Base-by-base conservation (phyloP, 1,140 invertebrate genomes). In the Ganaspis sp. region DNA sequence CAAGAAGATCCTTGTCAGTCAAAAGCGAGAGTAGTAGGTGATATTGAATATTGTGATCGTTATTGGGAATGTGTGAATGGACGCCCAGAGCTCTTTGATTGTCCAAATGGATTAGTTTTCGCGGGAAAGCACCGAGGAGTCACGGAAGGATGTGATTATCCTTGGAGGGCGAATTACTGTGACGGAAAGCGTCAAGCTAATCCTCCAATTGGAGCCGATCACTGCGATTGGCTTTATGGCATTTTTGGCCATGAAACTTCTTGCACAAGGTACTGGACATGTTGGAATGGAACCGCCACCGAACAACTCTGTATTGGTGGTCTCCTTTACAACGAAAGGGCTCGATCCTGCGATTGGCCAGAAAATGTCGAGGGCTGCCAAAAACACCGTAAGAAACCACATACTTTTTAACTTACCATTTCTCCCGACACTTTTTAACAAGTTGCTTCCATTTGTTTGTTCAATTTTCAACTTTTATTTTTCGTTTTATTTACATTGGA, bases 291-390 rank as follows among this genome's bases (percentile, higher is more conserved):
- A 38, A 98, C 97, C 0, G 95, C 96, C 11, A 97, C 96, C 0
- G 96, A 97, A 88, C 97, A 98, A 87, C 93, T 97, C n/a, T 98
- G 97, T 90, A 97, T 97, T 82, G 97, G 97, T 49, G 97, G 97
- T 1, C 92, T 98, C 5, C 92, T 98, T 8, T 98, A 97, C 93
- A 98, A 98, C 87, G 97, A 98, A 90, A 94, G 95, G 81, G 95
- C 96, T 0, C 95, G 97, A 84, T 96, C 96, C 8, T 98, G 97
- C 87, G 97, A 98, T 87, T 98, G 97, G 96, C 97, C 97, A 0
- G 96, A 98, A 86, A 97, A 97, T 88, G 96, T 98, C 8, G 95
- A 95, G 21, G 96, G 96, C 54, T 98, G 97, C 87, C 96, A 98
- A 86, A 98, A 98, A 88, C 97, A 98, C 92, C 97, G 96, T 98